These are phyloP conservation scores for Eospalax fontanierii DNA, from an alignment of 2,797 vertebrate genomes.

Conservation along the genomic window DNA sequence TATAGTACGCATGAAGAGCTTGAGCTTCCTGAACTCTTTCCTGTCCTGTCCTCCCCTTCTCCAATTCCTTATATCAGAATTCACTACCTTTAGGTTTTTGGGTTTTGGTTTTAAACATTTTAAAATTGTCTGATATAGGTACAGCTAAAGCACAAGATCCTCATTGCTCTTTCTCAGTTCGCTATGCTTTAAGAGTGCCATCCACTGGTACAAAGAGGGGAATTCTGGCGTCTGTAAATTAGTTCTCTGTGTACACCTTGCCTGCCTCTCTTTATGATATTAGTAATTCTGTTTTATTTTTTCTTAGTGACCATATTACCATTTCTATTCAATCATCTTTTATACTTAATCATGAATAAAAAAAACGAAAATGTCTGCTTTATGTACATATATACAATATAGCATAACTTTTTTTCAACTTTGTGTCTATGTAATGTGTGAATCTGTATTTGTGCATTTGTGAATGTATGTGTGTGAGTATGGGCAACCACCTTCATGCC, in stretches of 20 bases:
- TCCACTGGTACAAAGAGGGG: background rate
- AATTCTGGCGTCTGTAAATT: background rate
- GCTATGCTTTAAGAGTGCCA: background rate
- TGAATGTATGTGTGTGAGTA: background rate
- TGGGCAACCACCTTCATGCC: background rate
- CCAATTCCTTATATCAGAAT: background rate
- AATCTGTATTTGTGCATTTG: too few relatives aligned
- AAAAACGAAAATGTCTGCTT: background rate
- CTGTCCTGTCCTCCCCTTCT: background rate
- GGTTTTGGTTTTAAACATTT: background rate
- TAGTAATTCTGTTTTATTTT: background rate
- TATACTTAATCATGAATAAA: conserved; percentile 46
- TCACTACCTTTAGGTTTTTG: background rate
- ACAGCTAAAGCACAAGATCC: background rate
- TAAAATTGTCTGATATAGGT: too few relatives aligned
- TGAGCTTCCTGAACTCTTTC: conserved; percentile 16
- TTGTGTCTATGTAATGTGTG: background rate
- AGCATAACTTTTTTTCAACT: background rate
- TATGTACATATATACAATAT: background rate
- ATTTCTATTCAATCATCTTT: background rate
- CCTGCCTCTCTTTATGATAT: background rate
- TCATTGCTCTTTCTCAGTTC: background rate
- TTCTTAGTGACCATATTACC: background rate
- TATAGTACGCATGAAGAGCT: background rate
- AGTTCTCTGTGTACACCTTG: background rate